phyloP scores from a whole-genome alignment of 2,888 invertebrate species.

The Cheiracanthium punctorium region DNA sequence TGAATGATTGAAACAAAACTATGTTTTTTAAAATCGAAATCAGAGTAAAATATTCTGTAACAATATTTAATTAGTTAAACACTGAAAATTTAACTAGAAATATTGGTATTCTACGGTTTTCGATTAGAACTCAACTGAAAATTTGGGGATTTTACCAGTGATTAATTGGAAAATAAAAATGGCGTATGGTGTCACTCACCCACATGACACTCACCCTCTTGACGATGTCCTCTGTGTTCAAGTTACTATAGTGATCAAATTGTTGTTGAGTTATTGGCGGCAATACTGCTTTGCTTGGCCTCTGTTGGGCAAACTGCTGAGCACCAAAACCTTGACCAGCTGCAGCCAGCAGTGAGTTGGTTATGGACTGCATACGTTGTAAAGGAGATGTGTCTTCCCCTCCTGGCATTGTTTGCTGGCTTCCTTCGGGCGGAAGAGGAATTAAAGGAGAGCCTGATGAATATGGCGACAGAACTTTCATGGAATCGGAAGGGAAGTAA shows the following conservation, averaged over 20 bases:
- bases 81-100: too few relatives aligned
- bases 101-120: too few relatives aligned
- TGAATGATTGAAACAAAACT: too few relatives aligned
- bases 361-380: conserved; percentile 98
- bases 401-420: conserved; percentile 5
- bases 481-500: conserved; percentile 87
- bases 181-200: too few relatives aligned
- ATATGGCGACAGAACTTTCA: conserved; percentile 64
- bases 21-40: too few relatives aligned
- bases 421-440: conserved; percentile 42
- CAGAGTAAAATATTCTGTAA: too few relatives aligned
- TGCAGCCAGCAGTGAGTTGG: conserved; percentile 91
- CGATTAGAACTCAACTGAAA: too few relatives aligned
- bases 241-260: conserved; percentile 97
- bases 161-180: too few relatives aligned
- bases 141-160: too few relatives aligned
- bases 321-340: conserved; percentile 89
- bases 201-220: conserved; percentile 80
- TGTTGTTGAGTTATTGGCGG: conserved; percentile 99
- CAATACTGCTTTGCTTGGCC: conserved; percentile 96
- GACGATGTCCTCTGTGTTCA: conserved; percentile 99
- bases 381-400: conserved; percentile 86
- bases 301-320: conserved; percentile 81
- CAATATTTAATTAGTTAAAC: too few relatives aligned
- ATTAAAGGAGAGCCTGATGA: conserved; percentile 32